Percentiles rank a stretch among this genome's conserved stretches.
These are phyloP conservation scores for Fukomys damarensis DNA, from an alignment of 2,113 vertebrate genomes.

Conservation along the genomic window DNA sequence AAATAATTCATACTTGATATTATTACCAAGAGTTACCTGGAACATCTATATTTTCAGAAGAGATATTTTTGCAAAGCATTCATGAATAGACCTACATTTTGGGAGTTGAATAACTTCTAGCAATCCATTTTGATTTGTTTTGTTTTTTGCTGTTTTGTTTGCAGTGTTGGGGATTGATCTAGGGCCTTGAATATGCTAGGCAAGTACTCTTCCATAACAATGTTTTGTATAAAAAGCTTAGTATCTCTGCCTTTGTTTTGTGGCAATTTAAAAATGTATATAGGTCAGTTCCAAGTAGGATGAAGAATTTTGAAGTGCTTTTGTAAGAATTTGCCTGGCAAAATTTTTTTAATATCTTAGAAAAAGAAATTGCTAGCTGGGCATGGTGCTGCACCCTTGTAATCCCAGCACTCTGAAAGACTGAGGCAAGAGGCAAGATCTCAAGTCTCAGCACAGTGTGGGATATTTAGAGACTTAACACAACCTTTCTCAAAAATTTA, in stretches of 20 bases:
- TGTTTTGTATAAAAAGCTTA: background rate
- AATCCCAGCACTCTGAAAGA: background rate
- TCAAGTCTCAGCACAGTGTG: background rate
- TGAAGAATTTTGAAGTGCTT: background rate
- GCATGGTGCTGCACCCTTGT: background rate
- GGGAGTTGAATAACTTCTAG: background rate
- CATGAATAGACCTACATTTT: constrained; percentile 2
- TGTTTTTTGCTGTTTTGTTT: background rate
- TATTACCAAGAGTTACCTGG: background rate
- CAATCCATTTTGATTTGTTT: background rate
- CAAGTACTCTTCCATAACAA: background rate
- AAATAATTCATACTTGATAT: constrained; percentile 8
- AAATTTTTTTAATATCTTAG: constrained; percentile 8
- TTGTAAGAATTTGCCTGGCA: background rate
- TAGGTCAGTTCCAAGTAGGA: background rate
- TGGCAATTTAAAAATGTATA: background rate
- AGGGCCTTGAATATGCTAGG: background rate
- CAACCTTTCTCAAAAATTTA: background rate
- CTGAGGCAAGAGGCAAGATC: background rate
- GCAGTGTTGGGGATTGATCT: background rate
- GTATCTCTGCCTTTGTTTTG: background rate
- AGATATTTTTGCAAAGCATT: constrained; percentile 37
- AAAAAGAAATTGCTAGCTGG: background rate
- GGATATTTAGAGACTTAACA: background rate
- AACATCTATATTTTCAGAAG: constrained; percentile 41